phyloP scores from a whole-genome alignment of 2,797 vertebrate genomes.

The Phyllotis vaccarum region DNA sequence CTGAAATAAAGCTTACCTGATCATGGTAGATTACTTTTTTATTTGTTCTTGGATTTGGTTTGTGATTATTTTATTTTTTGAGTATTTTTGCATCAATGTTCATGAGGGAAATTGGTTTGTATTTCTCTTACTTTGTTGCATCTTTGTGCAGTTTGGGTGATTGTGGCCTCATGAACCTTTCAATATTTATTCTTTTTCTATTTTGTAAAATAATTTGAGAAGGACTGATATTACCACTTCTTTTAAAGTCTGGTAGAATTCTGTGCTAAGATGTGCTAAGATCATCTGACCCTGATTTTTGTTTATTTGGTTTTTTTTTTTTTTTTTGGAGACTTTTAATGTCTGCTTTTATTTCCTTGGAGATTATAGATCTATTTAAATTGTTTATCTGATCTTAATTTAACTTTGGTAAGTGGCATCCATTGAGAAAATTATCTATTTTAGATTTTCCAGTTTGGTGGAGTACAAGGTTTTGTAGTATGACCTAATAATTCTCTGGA shows the following conservation, averaged over 20 bases:
- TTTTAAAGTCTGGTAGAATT: background rate
- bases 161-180: background rate
- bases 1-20: background rate
- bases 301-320: background rate
- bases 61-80: background rate
- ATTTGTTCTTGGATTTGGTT: background rate
- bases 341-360: background rate
- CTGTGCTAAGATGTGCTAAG: background rate
- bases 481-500: background rate
- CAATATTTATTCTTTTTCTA: background rate
- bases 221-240: background rate
- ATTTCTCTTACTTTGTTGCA: background rate
- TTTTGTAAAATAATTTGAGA: background rate
- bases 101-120: background rate
- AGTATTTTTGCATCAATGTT: background rate
- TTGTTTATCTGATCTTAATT: background rate
- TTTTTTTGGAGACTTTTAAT: background rate
- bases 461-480: background rate
- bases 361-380: background rate
- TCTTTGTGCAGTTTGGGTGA: background rate
- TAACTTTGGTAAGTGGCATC: background rate
- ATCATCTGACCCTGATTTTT: background rate
- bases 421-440: background rate
- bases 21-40: background rate
- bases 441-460: background rate